phyloP scores from a whole-genome alignment of 2,113 vertebrate species.

The Pristiophorus japonicus region DNA sequence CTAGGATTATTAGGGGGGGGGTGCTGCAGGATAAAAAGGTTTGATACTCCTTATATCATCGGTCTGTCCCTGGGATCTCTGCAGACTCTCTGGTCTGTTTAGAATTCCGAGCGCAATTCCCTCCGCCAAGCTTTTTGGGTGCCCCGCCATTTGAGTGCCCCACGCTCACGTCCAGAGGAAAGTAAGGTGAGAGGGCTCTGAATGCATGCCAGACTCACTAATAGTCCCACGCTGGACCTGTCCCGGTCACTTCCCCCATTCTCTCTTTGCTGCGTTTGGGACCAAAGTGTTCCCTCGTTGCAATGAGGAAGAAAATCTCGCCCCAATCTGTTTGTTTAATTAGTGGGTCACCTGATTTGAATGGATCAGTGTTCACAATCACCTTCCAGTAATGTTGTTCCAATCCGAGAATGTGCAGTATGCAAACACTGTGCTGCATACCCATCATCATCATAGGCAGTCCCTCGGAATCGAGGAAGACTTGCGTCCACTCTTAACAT shows the following conservation, averaged over 20 bases:
- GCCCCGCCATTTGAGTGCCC: neutral
- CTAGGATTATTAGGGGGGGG: neutral
- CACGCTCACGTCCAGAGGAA: neutral
- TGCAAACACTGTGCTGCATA: too few species aligned
- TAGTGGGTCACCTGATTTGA: too few species aligned
- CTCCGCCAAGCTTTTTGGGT: neutral
- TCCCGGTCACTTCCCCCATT: neutral
- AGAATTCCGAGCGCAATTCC: neutral
- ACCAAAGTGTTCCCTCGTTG: too few species aligned
- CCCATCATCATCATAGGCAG: too few species aligned
- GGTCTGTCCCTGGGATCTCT: neutral
- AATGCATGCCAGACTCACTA: neutral
- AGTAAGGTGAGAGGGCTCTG: neutral
- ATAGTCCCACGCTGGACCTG: neutral
- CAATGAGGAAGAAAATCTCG: too few species aligned
- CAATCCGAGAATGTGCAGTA: neutral
- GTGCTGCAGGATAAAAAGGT: neutral
- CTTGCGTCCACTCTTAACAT: too few species aligned
- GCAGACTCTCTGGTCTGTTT: neutral
- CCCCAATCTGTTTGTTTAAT: too few species aligned
- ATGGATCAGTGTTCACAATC: too few species aligned
- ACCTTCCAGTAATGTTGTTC: too few species aligned
- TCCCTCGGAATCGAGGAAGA: too few species aligned
- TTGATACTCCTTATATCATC: neutral
- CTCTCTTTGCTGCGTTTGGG: neutral